phyloP scores from a whole-genome alignment of 2,113 vertebrate species.

The Arenaria interpres region DNA sequence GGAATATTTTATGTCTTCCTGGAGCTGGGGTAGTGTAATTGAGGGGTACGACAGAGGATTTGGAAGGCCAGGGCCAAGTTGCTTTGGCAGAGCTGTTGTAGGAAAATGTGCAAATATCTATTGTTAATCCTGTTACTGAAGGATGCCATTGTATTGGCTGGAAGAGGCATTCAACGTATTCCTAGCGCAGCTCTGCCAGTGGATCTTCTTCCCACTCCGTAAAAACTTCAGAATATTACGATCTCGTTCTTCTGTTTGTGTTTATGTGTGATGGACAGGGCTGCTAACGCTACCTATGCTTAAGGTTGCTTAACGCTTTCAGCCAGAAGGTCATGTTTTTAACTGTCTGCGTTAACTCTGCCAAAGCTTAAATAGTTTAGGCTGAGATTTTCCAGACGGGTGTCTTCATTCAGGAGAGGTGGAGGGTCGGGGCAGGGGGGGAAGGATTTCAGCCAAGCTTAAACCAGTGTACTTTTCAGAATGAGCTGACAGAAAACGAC shows the following conservation, averaged over 20 bases:
- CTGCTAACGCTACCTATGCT: slow-evolving; percentile 8
- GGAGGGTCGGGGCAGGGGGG: no score
- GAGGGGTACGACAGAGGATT: not conserved
- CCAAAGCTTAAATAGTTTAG: slow-evolving; percentile 27
- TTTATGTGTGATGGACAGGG: not conserved
- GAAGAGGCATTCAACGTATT: not conserved
- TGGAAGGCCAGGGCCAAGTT: not conserved
- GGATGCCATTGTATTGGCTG: not conserved
- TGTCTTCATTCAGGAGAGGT: not conserved
- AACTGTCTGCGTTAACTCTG: not conserved
- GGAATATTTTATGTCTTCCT: not conserved
- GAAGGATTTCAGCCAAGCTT: not conserved
- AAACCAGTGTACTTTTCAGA: not conserved
- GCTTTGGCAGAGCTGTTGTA: slow-evolving; percentile 4
- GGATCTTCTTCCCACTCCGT: not conserved
- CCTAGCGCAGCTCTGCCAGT: not conserved
- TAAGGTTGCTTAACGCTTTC: not conserved
- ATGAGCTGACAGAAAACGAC: not conserved
- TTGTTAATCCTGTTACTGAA: slow-evolving; percentile 5
- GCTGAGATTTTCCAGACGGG: slow-evolving; percentile 45
- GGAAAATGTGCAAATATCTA: not conserved
- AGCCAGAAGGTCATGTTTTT: slow-evolving; percentile 10
- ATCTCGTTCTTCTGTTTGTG: not conserved
- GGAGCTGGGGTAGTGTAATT: not conserved
- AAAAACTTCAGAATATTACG: not conserved